Percentiles rank a stretch among this genome's conserved stretches.
phyloP scores from a whole-genome alignment of 2,797 vertebrate genomes.

The Catamblyrhynchus diadema region DNA sequence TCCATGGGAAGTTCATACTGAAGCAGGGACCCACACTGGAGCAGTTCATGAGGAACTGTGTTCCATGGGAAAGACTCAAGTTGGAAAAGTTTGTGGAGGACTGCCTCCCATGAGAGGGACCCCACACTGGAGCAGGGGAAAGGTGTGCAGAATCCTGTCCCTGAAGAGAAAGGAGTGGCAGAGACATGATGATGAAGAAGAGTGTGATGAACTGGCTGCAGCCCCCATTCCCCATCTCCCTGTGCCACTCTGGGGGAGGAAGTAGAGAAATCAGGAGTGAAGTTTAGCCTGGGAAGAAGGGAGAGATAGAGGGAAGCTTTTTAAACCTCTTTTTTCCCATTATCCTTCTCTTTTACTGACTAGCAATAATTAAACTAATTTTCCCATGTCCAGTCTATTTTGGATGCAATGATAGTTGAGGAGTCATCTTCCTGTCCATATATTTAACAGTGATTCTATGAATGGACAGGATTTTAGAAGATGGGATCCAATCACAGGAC shows the following conservation, averaged over 20 bases:
- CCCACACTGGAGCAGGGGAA: background rate
- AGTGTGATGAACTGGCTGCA: background rate
- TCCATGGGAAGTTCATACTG: too few species aligned
- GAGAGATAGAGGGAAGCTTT: background rate
- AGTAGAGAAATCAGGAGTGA: background rate
- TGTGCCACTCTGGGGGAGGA: rapidly evolving
- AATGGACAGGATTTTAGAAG: background rate
- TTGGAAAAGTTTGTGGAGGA: background rate
- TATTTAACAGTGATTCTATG: background rate
- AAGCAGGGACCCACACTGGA: background rate
- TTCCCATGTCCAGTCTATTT: background rate
- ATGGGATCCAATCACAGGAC: background rate
- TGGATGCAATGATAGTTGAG: background rate
- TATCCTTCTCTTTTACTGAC: background rate
- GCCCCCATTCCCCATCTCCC: background rate
- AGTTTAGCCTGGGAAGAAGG: background rate
- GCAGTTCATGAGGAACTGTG: background rate
- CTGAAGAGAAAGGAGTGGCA: background rate
- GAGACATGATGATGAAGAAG: background rate
- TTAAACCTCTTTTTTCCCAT: background rate
- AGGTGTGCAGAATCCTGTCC: background rate
- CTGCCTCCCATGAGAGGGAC: background rate
- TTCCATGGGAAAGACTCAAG: background rate
- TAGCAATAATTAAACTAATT: background rate
- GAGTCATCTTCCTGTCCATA: background rate